Conservation (phyloP, 2,113 vertebrate species). For the Nesogale talazaci region DNA sequence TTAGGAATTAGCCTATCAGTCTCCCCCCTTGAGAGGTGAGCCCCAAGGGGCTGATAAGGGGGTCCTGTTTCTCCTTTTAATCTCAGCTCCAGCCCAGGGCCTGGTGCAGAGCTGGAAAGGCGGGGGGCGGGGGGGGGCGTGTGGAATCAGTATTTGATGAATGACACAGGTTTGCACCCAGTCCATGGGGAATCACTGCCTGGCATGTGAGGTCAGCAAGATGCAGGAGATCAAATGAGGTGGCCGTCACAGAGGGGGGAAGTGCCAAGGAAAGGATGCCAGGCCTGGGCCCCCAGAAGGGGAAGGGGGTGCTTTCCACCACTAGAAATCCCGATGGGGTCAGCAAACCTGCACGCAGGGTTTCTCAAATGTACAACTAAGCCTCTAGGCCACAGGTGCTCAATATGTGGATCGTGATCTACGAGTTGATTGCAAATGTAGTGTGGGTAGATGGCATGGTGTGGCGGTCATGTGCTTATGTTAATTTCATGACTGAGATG, state of each 20-base stretch:
- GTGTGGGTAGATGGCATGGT: too few relatives aligned
- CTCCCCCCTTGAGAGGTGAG: background rate
- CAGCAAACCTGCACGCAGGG: background rate
- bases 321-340: background rate
- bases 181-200: background rate
- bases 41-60: background rate
- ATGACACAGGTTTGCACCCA: background rate
- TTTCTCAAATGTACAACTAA: conserved; percentile 10
- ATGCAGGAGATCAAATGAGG: background rate
- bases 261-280: conserved; percentile 19
- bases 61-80: background rate
- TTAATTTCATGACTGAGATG: too few relatives aligned
- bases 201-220: background rate
- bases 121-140: too few relatives aligned
- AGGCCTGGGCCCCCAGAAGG: background rate
- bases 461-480: too few relatives aligned
- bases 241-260: background rate
- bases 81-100: background rate
- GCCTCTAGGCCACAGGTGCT: too few relatives aligned
- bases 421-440: too few relatives aligned
- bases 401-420: too few relatives aligned
- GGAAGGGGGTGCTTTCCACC: background rate
- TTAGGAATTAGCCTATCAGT: background rate
- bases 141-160: background rate
- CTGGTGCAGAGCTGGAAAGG: background rate